Base-by-base conservation (phyloP, 2,888 invertebrate species). In the Sphaerophoria taeniata region DNA sequence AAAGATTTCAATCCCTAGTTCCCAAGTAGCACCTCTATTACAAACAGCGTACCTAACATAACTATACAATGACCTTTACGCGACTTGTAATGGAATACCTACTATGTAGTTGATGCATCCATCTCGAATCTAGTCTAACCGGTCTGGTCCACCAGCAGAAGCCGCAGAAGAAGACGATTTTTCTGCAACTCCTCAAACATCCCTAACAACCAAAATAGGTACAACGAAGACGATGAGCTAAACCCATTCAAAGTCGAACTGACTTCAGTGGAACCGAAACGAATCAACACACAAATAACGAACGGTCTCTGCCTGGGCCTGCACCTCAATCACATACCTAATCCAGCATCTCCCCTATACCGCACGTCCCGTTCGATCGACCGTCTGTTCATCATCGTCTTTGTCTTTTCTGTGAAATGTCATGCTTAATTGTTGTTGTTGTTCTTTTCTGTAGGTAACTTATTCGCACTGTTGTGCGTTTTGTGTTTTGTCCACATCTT, bases 1-100 rank as follows among this genome's bases (percentile, higher is more conserved):
- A n/a, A n/a, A n/a, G n/a, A n/a, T n/a, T n/a, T n/a, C n/a, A n/a
- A n/a, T n/a, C n/a, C 39, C 39, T 9, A 43, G 39, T 43, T 11
- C 11, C 11, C 2, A 9, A 3, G 3, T 0, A 2, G 43, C 12
- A 43, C 43, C 43, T 39, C 39, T 39, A 39, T 9, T 39, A 7
- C 39, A 1, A 39, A 3, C 7, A 12, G 33, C 5, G 12, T 39
- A 39, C 16, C 39, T 9, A 7, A 39, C 9, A 6, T 31, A 65
- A 14, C 49, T 85, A 85, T 81, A 69, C 81, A 85, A 81, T 85
- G 81, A 85, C 85, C 85, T 85, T 65, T 85, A 77, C 70, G 70
- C 69, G 77, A 81, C 81, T 77, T 81, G 47, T 34, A 47, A 9
- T 49, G 16, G 31, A 63, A 12, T 51, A 34, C 12, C n/a, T 43